A percentile compares a stretch with the other conserved stretches of the same genome.
These are phyloP conservation scores for Sipunculus nudus DNA, from an alignment of 2,888 invertebrate genomes.

Conservation along the genomic window DNA sequence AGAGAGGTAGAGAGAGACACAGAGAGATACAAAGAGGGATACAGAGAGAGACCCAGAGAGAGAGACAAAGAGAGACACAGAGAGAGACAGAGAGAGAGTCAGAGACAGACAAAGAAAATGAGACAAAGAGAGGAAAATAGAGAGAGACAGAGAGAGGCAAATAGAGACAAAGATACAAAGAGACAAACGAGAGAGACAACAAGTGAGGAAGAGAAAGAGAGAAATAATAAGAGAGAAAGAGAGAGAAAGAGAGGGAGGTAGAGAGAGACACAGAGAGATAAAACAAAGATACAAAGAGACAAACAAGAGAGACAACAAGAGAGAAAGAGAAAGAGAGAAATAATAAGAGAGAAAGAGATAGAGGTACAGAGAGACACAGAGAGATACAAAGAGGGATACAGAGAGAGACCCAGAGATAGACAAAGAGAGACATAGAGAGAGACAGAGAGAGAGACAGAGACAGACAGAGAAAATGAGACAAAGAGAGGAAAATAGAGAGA, in stretches of 20 bases:
- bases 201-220: neutral
- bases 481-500: neutral
- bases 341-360: neutral
- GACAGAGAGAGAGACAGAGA: too few species aligned
- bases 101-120: neutral
- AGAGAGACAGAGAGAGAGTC: neutral
- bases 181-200: neutral
- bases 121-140: neutral
- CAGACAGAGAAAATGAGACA: too few species aligned
- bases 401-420: too few species aligned
- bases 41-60: neutral
- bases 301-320: neutral
- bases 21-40: neutral
- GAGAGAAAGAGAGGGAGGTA: neutral
- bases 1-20: neutral
- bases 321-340: neutral
- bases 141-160: too few species aligned
- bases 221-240: neutral
- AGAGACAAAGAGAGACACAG: neutral
- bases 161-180: neutral
- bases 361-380: neutral
- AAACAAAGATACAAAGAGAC: neutral
- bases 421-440: too few species aligned
- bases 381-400: neutral
- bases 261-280: neutral